phyloP scores from a whole-genome alignment of 2,888 invertebrate species.

The Dioctria linearis region DNA sequence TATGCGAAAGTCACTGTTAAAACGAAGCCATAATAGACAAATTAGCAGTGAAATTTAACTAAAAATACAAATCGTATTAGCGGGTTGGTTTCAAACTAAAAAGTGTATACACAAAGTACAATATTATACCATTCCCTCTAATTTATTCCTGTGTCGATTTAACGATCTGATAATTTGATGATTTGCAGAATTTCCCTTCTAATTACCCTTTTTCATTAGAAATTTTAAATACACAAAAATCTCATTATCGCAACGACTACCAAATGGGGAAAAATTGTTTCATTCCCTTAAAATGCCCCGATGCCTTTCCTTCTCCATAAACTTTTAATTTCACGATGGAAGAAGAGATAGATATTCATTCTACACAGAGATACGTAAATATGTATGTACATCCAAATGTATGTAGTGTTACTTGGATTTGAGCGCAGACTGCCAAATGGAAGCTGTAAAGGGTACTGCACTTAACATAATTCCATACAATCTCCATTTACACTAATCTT shows the following conservation, averaged over 20 bases:
- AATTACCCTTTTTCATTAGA: conserved; percentile 11
- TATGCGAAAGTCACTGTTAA: too few species aligned
- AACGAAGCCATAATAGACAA: too few species aligned
- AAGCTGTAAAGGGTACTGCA: conserved; percentile 1
- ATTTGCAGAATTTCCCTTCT: conserved; percentile 20
- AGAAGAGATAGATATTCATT: neutral
- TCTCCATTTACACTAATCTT: conserved; percentile 31
- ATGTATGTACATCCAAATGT: too few species aligned
- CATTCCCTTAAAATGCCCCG: neutral
- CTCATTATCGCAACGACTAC: neutral
- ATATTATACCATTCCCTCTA: conserved; percentile 2
- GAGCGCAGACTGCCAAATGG: too few species aligned
- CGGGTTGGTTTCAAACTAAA: too few species aligned
- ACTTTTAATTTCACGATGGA: neutral
- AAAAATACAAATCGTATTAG: too few species aligned
- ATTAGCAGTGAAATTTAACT: too few species aligned
- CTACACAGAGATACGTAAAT: neutral
- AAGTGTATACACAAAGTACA: neutral
- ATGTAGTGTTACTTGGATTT: too few species aligned
- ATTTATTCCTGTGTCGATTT: neutral
- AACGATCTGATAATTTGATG: conserved; percentile 30
- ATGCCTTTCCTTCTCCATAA: neutral
- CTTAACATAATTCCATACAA: conserved; percentile 7
- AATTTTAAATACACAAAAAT: conserved; percentile 3
- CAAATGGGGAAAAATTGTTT: neutral